Evolutionary conservation across 2,797 vertebrate species (phyloP).

Genomic region (Anisognathus igniventris): DNA sequence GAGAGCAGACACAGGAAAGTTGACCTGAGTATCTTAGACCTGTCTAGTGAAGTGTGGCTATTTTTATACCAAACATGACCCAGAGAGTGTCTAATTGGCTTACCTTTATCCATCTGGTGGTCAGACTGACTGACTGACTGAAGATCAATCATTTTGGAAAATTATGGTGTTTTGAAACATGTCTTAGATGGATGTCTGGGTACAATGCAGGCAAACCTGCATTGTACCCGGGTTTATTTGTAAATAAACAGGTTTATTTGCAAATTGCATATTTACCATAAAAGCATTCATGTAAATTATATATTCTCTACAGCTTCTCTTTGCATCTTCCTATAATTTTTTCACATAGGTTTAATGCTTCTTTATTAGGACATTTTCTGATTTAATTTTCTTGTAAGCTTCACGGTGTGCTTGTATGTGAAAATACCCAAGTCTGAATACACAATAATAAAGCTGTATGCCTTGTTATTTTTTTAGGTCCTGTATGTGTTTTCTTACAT

Average conservation of each 20-base stretch:
- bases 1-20: background rate
- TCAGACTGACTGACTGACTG: background rate
- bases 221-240: background rate
- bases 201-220: background rate
- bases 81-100: background rate
- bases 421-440: background rate
- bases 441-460: background rate
- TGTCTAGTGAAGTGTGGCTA: background rate
- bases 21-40: background rate
- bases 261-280: background rate
- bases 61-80: background rate
- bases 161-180: background rate
- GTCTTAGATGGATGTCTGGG: background rate
- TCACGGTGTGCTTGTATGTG: background rate
- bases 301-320: background rate
- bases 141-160: background rate
- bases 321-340: background rate
- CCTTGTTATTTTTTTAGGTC: background rate
- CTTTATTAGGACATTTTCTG: background rate
- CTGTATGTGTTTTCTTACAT: background rate
- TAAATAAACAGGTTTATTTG: background rate
- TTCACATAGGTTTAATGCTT: background rate
- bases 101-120: background rate
- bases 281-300: background rate
- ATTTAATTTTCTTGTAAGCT: background rate